Evolutionary conservation across 2,888 invertebrate species (phyloP), one percentile per base, ranked within the genome.

Genomic region (Eurytoma adleriae): DNA sequence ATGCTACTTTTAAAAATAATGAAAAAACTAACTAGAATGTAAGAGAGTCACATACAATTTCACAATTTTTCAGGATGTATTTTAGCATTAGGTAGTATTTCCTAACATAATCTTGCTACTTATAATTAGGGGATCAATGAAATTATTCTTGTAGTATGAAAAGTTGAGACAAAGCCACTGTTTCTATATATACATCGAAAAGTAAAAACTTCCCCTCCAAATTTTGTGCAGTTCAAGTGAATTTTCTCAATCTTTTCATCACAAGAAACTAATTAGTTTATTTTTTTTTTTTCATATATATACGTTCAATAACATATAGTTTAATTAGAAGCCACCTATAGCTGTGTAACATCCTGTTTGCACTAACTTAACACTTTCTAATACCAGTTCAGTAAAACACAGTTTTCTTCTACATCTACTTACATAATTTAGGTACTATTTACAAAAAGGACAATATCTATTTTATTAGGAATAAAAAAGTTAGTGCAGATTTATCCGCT

Each of bases 391-490:
- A 72, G 71, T 30, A 75, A 80, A 76, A 80, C 79, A 79, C 71
- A 80, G 66, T 72, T 69, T 57, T 64, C 40, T 56, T 62, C 79
- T 82, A 79, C 73, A 16, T 66, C 82, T 81, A 78, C 62, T 80
- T 78, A 82, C 59, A 82, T 75, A 78, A 74, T 71, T 78, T 71
- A 78, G 54, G 71, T 78, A 78, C 40, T 40, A 40, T 40, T 40
- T 40, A 40, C 40, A 40, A 40, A 40, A 40, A 40, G 40, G 40
- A 10, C 40, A 40, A 40, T 82, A 80, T 82, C 74, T 77, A 48
- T 74, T 50, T 54, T 74, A 54, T 7, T 79, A 82, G 74, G 77
- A 80, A 80, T 80, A 82, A 48, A 80, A 79, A 82, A 74, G 68
- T 79, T 74, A 80, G 50, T 20, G 48, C 66, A 75, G 74, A 67